Conservation (phyloP, 2,113 vertebrate genomes). For the Antechinus flavipes region DNA sequence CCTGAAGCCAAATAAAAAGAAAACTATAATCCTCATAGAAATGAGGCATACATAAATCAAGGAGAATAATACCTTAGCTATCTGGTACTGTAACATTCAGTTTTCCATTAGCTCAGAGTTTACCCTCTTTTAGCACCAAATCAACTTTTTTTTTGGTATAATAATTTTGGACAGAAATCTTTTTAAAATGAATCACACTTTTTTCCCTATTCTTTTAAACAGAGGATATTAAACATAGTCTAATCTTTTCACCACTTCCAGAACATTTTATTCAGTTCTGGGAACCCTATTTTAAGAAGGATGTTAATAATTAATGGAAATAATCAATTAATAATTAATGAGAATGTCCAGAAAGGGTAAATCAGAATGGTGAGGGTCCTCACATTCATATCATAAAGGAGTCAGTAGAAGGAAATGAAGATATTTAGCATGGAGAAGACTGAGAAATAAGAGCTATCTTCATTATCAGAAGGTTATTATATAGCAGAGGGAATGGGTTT, state of each 20-base stretch:
- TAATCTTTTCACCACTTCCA: neutral
- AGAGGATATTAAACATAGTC: neutral
- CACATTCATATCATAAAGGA: neutral
- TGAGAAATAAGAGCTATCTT: neutral
- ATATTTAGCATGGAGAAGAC: neutral
- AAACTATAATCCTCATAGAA: neutral
- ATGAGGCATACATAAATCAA: neutral
- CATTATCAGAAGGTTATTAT: neutral
- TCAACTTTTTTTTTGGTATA: neutral
- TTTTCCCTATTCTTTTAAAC: neutral
- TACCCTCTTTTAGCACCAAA: neutral
- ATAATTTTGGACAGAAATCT: neutral
- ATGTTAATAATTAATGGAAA: neutral
- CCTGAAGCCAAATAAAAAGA: neutral
- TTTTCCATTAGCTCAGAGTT: neutral
- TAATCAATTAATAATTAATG: neutral
- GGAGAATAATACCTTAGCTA: neutral
- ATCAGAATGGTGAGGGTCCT: neutral
- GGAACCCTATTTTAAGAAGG: neutral
- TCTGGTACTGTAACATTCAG: neutral
- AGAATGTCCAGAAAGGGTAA: neutral
- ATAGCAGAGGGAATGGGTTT: neutral
- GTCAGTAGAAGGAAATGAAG: neutral
- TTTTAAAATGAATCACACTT: neutral
- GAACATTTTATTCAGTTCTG: neutral